Percentiles rank a stretch among this genome's conserved stretches.
Conservation (phyloP, 23 tunicate genomes). For the Phallusia fumigata region DNA sequence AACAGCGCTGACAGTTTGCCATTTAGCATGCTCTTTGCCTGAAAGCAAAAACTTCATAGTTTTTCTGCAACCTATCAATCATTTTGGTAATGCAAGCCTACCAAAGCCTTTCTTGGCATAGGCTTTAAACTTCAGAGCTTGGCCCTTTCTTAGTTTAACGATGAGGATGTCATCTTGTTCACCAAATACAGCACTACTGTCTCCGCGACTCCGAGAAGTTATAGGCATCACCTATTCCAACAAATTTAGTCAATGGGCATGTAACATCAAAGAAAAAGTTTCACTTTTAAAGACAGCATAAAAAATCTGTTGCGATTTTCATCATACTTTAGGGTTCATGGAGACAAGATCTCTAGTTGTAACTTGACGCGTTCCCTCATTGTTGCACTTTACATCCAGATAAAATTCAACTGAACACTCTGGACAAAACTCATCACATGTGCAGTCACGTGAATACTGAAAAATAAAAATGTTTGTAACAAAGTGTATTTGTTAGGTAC, state of each 20-base stretch:
- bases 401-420: conserved; percentile 95
- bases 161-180: conserved; percentile 94
- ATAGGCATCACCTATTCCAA: conserved; percentile 92
- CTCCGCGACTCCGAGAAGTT: conserved; percentile 76
- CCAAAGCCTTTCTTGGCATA: conserved; percentile 99
- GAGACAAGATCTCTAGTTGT: conserved; percentile 94
- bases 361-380: conserved; percentile 92
- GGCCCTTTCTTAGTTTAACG: conserved; percentile 97
- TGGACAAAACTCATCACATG: conserved; percentile 93
- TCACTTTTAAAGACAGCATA: too few relatives aligned
- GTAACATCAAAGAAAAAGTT: too few relatives aligned
- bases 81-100: neutral
- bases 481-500: too few relatives aligned
- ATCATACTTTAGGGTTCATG: conserved; percentile 68
- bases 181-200: conserved; percentile 63
- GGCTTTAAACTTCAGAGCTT: conserved; percentile 88
- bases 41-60: neutral
- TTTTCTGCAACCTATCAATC: too few relatives aligned
- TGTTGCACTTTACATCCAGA: conserved; percentile 91
- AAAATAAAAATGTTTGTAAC: too few relatives aligned
- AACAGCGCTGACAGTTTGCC: conserved; percentile 94
- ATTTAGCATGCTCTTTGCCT: conserved; percentile 98
- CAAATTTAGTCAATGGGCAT: neutral
- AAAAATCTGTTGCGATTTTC: neutral
- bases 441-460: conserved; percentile 92